phyloP scores from a whole-genome alignment of 2,113 vertebrate species.

The Nannobrachium achirus region DNA sequence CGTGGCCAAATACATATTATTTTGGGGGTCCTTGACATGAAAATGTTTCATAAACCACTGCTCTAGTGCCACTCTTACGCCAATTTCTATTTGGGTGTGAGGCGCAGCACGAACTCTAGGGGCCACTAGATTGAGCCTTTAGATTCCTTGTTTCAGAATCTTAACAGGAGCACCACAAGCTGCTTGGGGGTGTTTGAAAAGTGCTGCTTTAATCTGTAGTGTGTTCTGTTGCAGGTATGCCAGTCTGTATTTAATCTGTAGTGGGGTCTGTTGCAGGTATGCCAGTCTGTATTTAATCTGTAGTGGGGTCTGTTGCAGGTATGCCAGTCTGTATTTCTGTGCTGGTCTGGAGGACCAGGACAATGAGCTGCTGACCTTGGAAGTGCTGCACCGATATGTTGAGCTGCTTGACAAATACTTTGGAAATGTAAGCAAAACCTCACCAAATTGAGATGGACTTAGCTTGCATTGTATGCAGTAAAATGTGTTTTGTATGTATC shows the following conservation, averaged over 20 bases:
- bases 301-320: slow-evolving; percentile 79
- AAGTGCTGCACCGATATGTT: slow-evolving; percentile 91
- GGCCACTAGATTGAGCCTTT: too few species aligned
- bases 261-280: slow-evolving; percentile 81
- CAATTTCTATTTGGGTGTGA: too few species aligned
- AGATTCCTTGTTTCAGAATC: too few species aligned
- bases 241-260: slow-evolving; percentile 95
- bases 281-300: slow-evolving; percentile 96
- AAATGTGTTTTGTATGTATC: too few species aligned
- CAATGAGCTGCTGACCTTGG: slow-evolving; percentile 91
- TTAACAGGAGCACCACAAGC: background rate
- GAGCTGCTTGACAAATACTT: slow-evolving; percentile 95
- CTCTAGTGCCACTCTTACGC: too few species aligned
- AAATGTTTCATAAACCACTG: too few species aligned
- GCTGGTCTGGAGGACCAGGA: slow-evolving; percentile 87
- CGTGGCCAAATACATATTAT: too few species aligned
- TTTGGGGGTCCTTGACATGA: too few species aligned
- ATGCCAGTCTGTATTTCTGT: slow-evolving; percentile 95
- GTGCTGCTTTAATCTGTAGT: slow-evolving; percentile 23
- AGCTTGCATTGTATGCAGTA: too few species aligned
- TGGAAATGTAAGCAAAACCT: slow-evolving; percentile 85
- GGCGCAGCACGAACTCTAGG: too few species aligned
- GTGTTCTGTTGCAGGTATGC: slow-evolving; percentile 85
- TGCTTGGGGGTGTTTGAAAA: too few species aligned
- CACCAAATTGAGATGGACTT: too few species aligned